Evolutionary conservation across 2,888 invertebrate genomes (phyloP), one percentile per base, ranked within the genome.

Genomic region (Leucophora obtusa): DNA sequence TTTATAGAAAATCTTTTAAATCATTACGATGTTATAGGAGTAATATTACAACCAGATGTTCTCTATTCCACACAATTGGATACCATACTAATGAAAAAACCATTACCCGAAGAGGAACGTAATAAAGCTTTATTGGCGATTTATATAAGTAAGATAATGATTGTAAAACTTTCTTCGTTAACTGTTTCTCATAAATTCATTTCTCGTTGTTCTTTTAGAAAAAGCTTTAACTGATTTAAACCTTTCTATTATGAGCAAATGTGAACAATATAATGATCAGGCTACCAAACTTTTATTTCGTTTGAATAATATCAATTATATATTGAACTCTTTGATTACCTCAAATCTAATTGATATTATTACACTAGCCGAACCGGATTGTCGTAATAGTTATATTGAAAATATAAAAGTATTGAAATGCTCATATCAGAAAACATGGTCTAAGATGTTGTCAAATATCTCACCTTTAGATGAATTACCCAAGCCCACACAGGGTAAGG

Each of bases 221-320:
- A 96, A 96, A 91, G 96, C 97, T 21, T 90, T 98, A 80, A 96
- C 97, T 7, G 97, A 98, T 85, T 91, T 98, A 70, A 98, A 97
- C 88, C 92, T 97, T 84, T 96, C 97, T 9, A 92, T 98, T 38
- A 93, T 96, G 79, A 97, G 94, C 89, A 97, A 97, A 91, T 96
- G 97, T 88, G 97, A 98, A 86, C 94, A 96, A 79, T 98, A 98
- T 87, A 94, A 93, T 50, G 98, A 98, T 88, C 91, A 92, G 54
- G 96, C 96, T 4, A 92, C 98, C 15, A 95, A 96, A 85, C 95
- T 97, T 8, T 93, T 98, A 69, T 98, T 98, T 88, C 93, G 97
- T 79, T 91, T 98, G 54, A 99, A 99, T 90, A 99, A 99, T 89
- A 97, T 96, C 83, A 95, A 98, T 89, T 98, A 98, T 87, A 94